A percentile compares a stretch with the other conserved stretches of the same genome.
phyloP scores from a whole-genome alignment of 2,113 vertebrate species.

The Suricata suricatta region DNA sequence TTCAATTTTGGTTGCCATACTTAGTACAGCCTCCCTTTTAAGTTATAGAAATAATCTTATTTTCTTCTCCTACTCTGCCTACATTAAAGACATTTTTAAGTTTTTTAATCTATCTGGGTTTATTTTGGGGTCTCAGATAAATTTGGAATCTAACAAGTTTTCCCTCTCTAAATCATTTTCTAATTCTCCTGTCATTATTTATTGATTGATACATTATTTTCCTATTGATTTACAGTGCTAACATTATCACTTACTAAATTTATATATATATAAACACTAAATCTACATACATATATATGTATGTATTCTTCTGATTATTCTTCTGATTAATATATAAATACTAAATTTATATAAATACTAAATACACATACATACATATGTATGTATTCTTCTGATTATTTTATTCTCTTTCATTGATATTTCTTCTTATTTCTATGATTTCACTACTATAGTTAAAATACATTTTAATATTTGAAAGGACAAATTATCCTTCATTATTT shows the following conservation, averaged over 20 bases:
- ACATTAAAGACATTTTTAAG: background rate
- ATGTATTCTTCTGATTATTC: background rate
- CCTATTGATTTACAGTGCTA: background rate
- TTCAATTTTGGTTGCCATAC: background rate
- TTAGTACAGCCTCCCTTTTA: background rate
- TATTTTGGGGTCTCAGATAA: background rate
- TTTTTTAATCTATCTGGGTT: background rate
- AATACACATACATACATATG: background rate
- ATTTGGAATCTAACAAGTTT: background rate
- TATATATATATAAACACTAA: too few relatives aligned
- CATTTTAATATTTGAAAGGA: background rate
- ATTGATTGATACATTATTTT: slow-evolving; percentile 7
- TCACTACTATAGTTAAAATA: background rate
- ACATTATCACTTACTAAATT: background rate
- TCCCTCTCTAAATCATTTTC: background rate
- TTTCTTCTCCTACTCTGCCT: background rate
- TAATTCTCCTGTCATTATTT: background rate
- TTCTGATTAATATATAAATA: too few relatives aligned
- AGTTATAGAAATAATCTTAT: slow-evolving; percentile 23
- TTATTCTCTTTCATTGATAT: background rate
- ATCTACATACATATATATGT: background rate
- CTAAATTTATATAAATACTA: background rate
- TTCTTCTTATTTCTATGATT: background rate
- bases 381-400: background rate
- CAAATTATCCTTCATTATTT: background rate